Conservation (phyloP, 2,113 vertebrate genomes). For the Bos taurus region ARS-UCD2.0 NC_037357.1:8011501-8012000, state of each 20-base stretch:
- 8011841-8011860: background rate
- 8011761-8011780: background rate
- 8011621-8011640: background rate
- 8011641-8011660: background rate
- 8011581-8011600: background rate
- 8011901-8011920: background rate
- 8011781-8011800: background rate
- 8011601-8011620: background rate
- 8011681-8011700: background rate
- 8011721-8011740: background rate
- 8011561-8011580: background rate
- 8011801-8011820: background rate
- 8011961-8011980: slow-evolving; percentile 9
- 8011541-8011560: background rate
- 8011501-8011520: background rate
- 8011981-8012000: background rate
- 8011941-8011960: background rate
- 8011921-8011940: background rate
- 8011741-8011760: background rate
- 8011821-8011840: background rate
- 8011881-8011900: background rate
- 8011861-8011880: background rate
- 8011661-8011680: background rate
- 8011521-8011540: background rate
- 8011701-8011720: background rate